These are phyloP conservation scores for Tragelaphus strepsiceros DNA, from an alignment of 2,113 vertebrate genomes.

Conservation along the genomic window DNA sequence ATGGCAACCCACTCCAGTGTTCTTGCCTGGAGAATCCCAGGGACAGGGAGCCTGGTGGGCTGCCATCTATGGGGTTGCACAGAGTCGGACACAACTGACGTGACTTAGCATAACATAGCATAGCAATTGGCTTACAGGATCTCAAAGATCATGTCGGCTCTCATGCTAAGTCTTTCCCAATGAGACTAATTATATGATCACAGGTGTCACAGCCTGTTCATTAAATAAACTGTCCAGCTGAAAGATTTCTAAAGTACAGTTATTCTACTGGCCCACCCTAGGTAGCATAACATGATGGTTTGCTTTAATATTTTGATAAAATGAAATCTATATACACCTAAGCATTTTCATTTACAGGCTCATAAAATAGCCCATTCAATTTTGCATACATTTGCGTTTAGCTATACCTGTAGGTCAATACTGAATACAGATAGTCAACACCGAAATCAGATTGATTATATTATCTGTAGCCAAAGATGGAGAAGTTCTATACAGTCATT, in stretches of 20 bases:
- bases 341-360: background rate
- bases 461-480: background rate
- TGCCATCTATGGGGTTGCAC: too few relatives aligned
- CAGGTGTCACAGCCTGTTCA: background rate
- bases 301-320: conserved; percentile 5
- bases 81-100: too few relatives aligned
- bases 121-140: background rate
- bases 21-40: too few relatives aligned
- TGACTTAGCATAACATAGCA: too few relatives aligned
- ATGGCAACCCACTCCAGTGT: background rate
- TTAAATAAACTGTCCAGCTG: background rate
- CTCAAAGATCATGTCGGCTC: background rate
- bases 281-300: background rate
- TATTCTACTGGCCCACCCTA: background rate
- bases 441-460: background rate
- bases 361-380: background rate
- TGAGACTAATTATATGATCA: background rate
- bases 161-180: background rate
- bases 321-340: background rate
- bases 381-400: background rate
- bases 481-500: background rate
- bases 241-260: background rate
- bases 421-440: background rate
- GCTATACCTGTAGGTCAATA: background rate
- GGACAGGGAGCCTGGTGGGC: too few relatives aligned